Evolutionary conservation across 2,888 invertebrate species (phyloP).

Genomic region (Drosophila histrio): DNA sequence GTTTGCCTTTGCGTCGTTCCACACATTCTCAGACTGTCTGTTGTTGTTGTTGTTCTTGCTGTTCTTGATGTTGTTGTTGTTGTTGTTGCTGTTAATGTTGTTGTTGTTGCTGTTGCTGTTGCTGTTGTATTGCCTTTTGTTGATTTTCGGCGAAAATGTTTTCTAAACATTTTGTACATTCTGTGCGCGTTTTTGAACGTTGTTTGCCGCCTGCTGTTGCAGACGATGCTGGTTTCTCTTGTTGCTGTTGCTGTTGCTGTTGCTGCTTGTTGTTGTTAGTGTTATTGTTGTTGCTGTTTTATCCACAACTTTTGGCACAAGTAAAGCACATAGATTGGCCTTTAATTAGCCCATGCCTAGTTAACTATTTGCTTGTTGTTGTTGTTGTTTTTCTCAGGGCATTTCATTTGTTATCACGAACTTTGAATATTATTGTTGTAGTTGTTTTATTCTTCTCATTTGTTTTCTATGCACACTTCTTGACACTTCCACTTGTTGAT

Average conservation of each 20-base stretch:
- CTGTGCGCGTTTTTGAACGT: conserved; percentile 52
- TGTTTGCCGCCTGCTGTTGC: conserved; percentile 37
- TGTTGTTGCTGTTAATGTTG: conserved; percentile 14
- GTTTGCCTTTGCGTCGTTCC: conserved; percentile 45
- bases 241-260: conserved; percentile 8
- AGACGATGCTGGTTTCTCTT: conserved; percentile 53
- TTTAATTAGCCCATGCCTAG: conserved; percentile 67
- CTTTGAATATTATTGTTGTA: conserved; percentile 24
- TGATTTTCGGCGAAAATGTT: conserved; percentile 84
- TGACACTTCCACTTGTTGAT: conserved; percentile 72
- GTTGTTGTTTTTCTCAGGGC: conserved; percentile 16
- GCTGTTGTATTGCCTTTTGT: conserved; percentile 44
- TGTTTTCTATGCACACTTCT: conserved; percentile 56
- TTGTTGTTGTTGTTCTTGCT: conserved; percentile 23
- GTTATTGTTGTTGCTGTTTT: conserved; percentile 28
- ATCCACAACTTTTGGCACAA: conserved; percentile 44
- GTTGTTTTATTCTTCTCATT: conserved; percentile 39
- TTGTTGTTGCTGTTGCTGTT: conserved; percentile 11
- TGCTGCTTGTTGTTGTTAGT: conserved; percentile 26
- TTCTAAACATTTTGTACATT: conserved; percentile 84
- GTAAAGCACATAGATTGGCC: conserved; percentile 41
- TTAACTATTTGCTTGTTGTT: conserved; percentile 34
- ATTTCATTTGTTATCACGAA: conserved; percentile 17
- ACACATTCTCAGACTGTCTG: conserved; percentile 69
- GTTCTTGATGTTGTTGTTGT: conserved; percentile 13